Evolutionary conservation across 2,797 vertebrate genomes (phyloP), one percentile per base, ranked within the genome.

Genomic region (Rachycentron canadum): DNA sequence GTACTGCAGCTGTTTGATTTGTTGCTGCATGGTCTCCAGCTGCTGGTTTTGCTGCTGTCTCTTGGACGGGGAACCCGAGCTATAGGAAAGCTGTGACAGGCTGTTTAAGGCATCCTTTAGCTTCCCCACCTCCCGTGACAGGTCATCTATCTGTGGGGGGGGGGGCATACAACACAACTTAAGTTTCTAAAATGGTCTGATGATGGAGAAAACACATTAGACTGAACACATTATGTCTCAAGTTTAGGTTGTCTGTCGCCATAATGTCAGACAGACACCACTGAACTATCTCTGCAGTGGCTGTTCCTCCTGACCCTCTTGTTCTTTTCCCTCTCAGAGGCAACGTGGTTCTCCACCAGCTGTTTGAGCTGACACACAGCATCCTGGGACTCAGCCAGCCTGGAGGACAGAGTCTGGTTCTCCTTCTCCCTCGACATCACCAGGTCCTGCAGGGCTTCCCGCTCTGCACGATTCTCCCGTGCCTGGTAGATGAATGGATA

Each of bases 101-200:
- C 98, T 99, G 94, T 99, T 99, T 72, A 99, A 82, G 9, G 98
- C 98, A 50, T 99, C 98, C 91, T 97, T 99, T 83, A 99, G 90
- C 87, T 98, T 99, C 81, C 89, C 93, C 19, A 99, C 97, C 91
- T 99, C 98, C 85, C 96, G 97, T 0, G 97, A 95, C 91, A 99
- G 95, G 84, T 99, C 98, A 40, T 92, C 96, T 83, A 99, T 99
- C 98, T 99, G 81, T 23, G 36, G 72, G 36, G 72, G 26, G 40
- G 8, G 0, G 9, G 23, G 25, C 45, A 32, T 32, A 32, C 32
- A 32, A 7, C 32, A 32, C 32, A 32, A 32, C 9, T 26, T 30
- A n/a, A 12, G 5, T 30, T 28, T 10, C 9, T 14, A 17, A 26
- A 49, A 32, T 61, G 12, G 25, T n/a, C 23, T 13, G 2, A n/a